Evolutionary conservation across 2,888 invertebrate genomes (phyloP).

Genomic region (Campoplex capitator): DNA sequence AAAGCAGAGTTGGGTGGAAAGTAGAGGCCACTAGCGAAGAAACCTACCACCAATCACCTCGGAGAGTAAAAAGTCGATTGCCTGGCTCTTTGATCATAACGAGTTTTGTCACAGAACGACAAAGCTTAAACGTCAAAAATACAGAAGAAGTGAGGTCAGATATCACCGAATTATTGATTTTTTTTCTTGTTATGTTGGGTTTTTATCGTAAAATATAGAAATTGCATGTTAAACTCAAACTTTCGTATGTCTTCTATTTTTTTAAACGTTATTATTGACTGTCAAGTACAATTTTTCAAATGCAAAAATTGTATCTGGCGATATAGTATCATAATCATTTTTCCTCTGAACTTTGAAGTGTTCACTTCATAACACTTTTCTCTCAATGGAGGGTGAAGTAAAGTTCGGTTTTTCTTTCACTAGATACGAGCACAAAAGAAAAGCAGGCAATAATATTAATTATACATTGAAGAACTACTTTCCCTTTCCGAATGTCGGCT

Average conservation of each 20-base stretch:
- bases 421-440: neutral
- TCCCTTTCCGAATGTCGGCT: neutral
- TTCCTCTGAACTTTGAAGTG: neutral
- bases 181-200: neutral
- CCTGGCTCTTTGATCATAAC: conserved; percentile 72
- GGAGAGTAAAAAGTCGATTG: conserved; percentile 46
- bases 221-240: neutral
- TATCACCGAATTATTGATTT: neutral
- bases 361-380: neutral
- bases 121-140: conserved; percentile 8
- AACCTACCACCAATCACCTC: conserved; percentile 12
- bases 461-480: conserved; percentile 15
- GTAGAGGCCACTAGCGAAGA: neutral
- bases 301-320: neutral
- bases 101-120: conserved; percentile 69
- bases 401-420: neutral
- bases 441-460: conserved; percentile 33
- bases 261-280: neutral
- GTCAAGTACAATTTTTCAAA: neutral
- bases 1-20: neutral
- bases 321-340: neutral
- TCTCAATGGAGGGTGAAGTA: neutral
- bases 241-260: neutral
- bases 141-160: conserved; percentile 37
- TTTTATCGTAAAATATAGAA: neutral